A percentile compares a stretch with the other conserved stretches of the same genome.
These are phyloP conservation scores for Cydia fagiglandana DNA, from an alignment of 1,140 invertebrate species.

Conservation along the genomic window DNA sequence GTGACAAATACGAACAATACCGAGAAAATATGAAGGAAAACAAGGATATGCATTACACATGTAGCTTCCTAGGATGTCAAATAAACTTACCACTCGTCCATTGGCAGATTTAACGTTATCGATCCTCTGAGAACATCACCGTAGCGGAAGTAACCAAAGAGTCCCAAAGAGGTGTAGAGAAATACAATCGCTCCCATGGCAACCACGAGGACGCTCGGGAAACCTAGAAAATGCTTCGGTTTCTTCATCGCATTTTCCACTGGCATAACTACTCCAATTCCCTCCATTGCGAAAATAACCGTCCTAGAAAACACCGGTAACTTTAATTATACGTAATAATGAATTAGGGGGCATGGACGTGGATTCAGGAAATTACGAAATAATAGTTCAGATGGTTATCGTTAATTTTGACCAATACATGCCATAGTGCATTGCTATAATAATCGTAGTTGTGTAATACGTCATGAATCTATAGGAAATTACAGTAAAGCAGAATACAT, in stretches of 20 bases:
- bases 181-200: constrained; percentile 88
- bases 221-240: constrained; percentile 88
- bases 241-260: constrained; percentile 93
- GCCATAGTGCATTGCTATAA: too few relatives aligned
- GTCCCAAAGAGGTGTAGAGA: constrained; percentile 88
- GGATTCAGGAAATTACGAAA: background rate
- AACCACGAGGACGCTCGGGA: constrained; percentile 89
- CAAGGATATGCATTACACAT: too few relatives aligned
- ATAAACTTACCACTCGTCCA: constrained; percentile 80
- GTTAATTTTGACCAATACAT: too few relatives aligned
- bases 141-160: constrained; percentile 91
- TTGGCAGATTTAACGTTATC: constrained; percentile 87
- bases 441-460: too few relatives aligned
- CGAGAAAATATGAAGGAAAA: too few relatives aligned
- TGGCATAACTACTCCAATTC: constrained; percentile 92
- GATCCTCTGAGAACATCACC: constrained; percentile 83
- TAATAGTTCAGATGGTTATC: background rate
- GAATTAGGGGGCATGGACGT: constrained; percentile 4
- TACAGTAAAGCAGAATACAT: too few relatives aligned
- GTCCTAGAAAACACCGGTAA: constrained; percentile 78
- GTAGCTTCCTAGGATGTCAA: background rate
- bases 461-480: too few relatives aligned
- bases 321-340: constrained; percentile 19
- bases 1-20: too few relatives aligned
- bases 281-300: constrained; percentile 90